A percentile compares a stretch with the other conserved stretches of the same genome.
Conservation (phyloP, 1,140 invertebrate species). For the Teleogryllus occipitalis region DNA sequence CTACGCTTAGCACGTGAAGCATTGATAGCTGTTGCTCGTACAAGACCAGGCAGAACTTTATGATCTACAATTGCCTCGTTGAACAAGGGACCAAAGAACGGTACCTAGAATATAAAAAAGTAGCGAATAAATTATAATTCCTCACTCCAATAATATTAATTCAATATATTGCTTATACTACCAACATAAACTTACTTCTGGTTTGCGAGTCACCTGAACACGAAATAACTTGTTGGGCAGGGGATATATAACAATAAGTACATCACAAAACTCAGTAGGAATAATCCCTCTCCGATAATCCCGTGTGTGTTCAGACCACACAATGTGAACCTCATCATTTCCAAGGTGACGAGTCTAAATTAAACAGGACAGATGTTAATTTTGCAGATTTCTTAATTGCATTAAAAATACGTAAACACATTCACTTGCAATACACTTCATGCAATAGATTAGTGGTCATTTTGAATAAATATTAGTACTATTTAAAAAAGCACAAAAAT, state of each 20-base stretch:
- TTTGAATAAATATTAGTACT: too few species aligned
- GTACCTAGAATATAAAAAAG: slow-evolving; percentile 50
- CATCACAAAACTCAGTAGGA: slow-evolving; percentile 98
- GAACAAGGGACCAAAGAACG: slow-evolving; percentile 92
- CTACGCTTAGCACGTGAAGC: slow-evolving; percentile 85
- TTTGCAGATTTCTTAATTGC: neutral
- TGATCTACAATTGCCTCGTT: slow-evolving; percentile 87
- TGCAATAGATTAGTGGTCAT: too few species aligned
- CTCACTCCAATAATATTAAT: neutral
- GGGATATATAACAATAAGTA: slow-evolving; percentile 95
- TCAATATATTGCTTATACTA: neutral
- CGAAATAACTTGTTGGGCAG: slow-evolving; percentile 70
- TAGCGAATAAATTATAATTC: neutral
- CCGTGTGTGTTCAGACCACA: slow-evolving; percentile 95
- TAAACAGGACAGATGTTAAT: neutral
- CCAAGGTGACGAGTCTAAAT: slow-evolving; percentile 83
- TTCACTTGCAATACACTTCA: too few species aligned
- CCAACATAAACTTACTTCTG: slow-evolving; percentile 53
- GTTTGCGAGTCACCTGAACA: slow-evolving; percentile 75
- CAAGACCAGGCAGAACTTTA: slow-evolving; percentile 73
- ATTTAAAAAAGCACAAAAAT: too few species aligned
- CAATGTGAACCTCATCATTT: slow-evolving; percentile 98
- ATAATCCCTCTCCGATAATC: slow-evolving; percentile 95
- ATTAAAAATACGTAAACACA: neutral
- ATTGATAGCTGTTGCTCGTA: slow-evolving; percentile 84